phyloP scores from a whole-genome alignment of 2,113 vertebrate genomes.

The Phalacrocorax carbo region DNA sequence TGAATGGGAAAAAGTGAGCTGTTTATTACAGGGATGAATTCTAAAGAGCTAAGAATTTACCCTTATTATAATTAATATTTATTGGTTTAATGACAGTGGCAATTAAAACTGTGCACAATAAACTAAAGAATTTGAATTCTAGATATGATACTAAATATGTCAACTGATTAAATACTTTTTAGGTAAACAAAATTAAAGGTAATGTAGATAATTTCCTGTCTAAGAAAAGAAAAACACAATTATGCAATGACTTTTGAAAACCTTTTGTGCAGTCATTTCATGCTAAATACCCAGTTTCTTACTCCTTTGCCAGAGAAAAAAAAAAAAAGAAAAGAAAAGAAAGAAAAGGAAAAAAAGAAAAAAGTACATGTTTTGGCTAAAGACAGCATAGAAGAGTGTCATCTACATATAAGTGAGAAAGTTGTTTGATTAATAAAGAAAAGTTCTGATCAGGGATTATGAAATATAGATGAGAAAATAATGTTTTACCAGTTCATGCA shows the following conservation, averaged over 20 bases:
- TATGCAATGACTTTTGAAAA: background rate
- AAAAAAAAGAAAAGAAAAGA: accelerated
- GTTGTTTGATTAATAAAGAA: background rate
- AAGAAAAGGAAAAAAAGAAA: too few relatives aligned
- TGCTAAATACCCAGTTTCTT: background rate
- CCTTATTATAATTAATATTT: background rate
- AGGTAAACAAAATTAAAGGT: background rate
- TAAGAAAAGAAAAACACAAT: background rate
- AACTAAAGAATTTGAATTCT: background rate
- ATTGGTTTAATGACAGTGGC: background rate
- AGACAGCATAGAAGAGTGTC: background rate
- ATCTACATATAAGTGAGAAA: background rate
- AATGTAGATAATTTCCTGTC: background rate
- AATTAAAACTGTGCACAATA: background rate
- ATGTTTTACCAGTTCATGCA: background rate
- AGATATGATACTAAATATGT: background rate
- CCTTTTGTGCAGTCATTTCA: background rate
- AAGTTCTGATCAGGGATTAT: background rate
- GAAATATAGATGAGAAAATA: background rate
- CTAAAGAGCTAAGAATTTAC: background rate
- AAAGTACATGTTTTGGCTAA: accelerated
- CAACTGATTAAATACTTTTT: background rate
- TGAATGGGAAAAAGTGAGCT: background rate
- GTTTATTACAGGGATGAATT: background rate
- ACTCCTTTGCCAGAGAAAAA: background rate